A percentile compares a stretch with the other conserved stretches of the same genome.
These are phyloP conservation scores for Dinomys branickii DNA, from an alignment of 2,113 vertebrate species.

Conservation along the genomic window DNA sequence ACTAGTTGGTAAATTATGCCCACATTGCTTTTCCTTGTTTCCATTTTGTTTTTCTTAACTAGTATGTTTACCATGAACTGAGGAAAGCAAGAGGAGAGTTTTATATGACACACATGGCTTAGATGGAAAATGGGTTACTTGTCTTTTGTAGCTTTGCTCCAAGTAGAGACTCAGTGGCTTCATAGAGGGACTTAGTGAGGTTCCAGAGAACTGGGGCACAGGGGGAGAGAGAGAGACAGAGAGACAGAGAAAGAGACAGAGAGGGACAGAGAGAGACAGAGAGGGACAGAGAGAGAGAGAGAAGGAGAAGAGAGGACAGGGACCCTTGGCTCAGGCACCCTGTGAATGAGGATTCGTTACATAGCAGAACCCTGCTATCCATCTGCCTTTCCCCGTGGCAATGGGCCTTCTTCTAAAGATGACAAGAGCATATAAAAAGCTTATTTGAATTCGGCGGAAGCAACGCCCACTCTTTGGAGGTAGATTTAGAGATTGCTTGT, in stretches of 20 bases:
- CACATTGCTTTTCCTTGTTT: background rate
- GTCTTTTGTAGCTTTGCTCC: background rate
- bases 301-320: too few species aligned
- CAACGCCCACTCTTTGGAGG: rapidly evolving
- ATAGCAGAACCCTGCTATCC: rapidly evolving
- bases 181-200: background rate
- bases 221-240: too few species aligned
- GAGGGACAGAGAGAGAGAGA: too few species aligned
- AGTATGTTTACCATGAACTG: background rate
- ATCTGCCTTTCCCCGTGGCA: background rate
- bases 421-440: rapidly evolving
- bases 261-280: too few species aligned
- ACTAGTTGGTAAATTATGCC: too few species aligned
- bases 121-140: background rate
- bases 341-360: rapidly evolving
- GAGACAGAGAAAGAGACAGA: too few species aligned
- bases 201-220: rapidly evolving
- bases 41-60: background rate
- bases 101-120: rapidly evolving
- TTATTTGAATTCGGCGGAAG: background rate
- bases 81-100: background rate
- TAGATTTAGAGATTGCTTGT: rapidly evolving
- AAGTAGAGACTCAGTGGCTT: rapidly evolving
- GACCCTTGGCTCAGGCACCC: background rate
- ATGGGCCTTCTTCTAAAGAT: rapidly evolving